These are phyloP conservation scores for Hippolais icterina DNA, from an alignment of 2,113 vertebrate genomes.

Conservation along the genomic window DNA sequence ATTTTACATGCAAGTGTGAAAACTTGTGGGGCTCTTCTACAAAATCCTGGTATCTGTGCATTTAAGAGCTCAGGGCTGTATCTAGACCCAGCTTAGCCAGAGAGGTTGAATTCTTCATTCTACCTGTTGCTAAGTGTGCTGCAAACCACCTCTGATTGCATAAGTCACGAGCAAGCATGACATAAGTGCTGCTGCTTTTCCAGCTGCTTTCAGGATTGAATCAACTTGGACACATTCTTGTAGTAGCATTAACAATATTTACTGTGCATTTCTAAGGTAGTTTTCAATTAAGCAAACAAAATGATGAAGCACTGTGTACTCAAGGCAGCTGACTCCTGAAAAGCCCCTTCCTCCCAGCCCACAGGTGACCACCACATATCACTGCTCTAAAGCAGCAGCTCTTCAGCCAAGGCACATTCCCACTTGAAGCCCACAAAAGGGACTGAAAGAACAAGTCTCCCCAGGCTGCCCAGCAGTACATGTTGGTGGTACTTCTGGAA, in stretches of 20 bases:
- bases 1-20: neutral
- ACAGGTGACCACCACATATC: accelerated
- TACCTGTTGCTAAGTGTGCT: neutral
- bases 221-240: neutral
- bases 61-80: neutral
- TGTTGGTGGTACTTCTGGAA: neutral
- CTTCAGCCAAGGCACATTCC: neutral
- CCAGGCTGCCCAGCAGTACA: neutral
- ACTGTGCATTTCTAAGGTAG: neutral
- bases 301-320: neutral
- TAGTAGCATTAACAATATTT: neutral
- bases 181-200: neutral
- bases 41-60: neutral
- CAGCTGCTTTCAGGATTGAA: neutral
- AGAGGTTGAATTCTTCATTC: neutral
- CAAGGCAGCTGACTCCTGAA: neutral
- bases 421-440: neutral
- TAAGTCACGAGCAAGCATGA: neutral
- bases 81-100: neutral
- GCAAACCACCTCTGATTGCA: neutral
- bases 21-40: accelerated
- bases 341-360: neutral
- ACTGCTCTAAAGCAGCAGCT: neutral
- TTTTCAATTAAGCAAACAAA: neutral
- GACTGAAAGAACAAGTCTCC: neutral